Evolutionary conservation across 2,113 vertebrate genomes (phyloP), one percentile per base, ranked within the genome.

Genomic region (Heliornis fulica): DNA sequence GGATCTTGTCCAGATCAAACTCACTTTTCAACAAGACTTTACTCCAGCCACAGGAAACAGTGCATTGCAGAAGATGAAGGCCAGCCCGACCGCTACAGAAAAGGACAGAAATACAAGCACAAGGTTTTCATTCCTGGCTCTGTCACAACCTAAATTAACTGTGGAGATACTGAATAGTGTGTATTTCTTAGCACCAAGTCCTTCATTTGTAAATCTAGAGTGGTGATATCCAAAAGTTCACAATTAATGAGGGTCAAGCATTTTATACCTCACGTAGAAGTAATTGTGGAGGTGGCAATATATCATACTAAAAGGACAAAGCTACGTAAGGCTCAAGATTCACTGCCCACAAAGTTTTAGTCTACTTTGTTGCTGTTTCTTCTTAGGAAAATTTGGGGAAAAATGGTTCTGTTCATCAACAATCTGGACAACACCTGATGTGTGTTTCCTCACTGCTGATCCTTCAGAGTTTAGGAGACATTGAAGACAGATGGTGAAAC

Each of bases 71-170:
- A 78, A 81, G 57, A 68, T 20, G 25, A 68, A 79, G 40, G 23
- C 40, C 18, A 75, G 29, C 0, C 28, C 19, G 12, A 5, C 0
- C 1, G 20, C 19, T 7, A 25, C 2, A 20, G 60, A 26, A 59
- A 70, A 89, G 15, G 29, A 75, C 8, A 32, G 50, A 61, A 77
- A 57, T 4, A 57, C 15, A 69, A 82, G 69, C 29, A 60, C 5
- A 0, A 2, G 25, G 19, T 32, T 56, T 80, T 50, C 46, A 63
- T 29, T n/a, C 34, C 45, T 83, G 48, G 9, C 72, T 80, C 57
- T 41, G 14, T 13, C 28, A 68, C 34, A 80, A 68, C 3, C 19
- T 28, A 32, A 25, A 11, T 11, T 31, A 81, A 3, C 4, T 36
- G 32, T 32, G 40, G 56, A 38, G 38, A 60, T 6, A n/a, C 22